Base-by-base conservation (phyloP, 1,140 invertebrate species). In the Bombus superbus region DNA sequence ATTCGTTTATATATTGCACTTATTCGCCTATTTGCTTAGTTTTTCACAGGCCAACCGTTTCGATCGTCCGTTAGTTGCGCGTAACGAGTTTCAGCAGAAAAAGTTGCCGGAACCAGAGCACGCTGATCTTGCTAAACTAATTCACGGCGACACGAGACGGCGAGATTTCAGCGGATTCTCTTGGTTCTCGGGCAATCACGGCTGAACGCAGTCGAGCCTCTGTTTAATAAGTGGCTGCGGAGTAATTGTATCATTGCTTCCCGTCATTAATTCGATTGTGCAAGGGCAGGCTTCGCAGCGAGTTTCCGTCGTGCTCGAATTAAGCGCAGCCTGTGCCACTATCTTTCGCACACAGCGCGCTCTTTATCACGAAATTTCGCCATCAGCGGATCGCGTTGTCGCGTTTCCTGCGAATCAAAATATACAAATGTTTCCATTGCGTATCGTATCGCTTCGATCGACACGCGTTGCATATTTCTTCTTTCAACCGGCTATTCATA, bases 211-310 rank as follows among this genome's bases (percentile, higher is more conserved):
- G 66, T 25, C 53, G 22, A 25, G 69, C 42, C 53, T 64, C 71
- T 62, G 80, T 74, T 82, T 82, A 82, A 83, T 74, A 81, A 81
- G 59, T 66, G 57, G 42, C 72, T 66, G 42, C 44, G 6, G 57
- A 53, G 73, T 83, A 76, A 83, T 76, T 76, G 81, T 76, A 83
- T 76, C 81, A 68, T 83, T 76, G 81, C 73, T 83, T 75, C 81
- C 81, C 53, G 81, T 64, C 72, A 66, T 83, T 83, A 83, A 83
- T 83, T 76, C 59, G 81, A 83, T 64, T 76, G 81, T 76, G 42
- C n/a, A 83, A 76, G 72, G 72, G 18, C 72, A 66, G 59, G 53
- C 72, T 38, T 76, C 1, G 59, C 59, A 28, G 59, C 28, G 44
- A 75, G 81, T 76, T 83, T 66, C 42, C 59, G 73, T 6, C 57